phyloP scores from a whole-genome alignment of 2,113 vertebrate genomes.

The Perca flavescens region DNA sequence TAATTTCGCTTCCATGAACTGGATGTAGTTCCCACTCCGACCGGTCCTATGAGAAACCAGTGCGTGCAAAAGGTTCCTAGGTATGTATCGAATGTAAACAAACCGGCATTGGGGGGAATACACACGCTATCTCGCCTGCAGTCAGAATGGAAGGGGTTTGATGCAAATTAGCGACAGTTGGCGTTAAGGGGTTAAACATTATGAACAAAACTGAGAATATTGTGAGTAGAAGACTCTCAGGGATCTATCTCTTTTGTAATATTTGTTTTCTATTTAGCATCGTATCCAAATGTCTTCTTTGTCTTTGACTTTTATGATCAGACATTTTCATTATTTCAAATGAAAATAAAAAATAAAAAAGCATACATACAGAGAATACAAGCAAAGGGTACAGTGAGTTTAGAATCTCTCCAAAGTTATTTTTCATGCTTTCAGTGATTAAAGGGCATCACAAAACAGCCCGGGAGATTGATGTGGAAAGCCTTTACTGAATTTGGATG shows the following conservation, averaged over 20 bases:
- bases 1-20: no score
- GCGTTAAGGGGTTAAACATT: no score
- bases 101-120: no score
- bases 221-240: neutral
- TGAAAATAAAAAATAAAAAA: neutral
- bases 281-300: neutral
- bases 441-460: conserved; percentile 40
- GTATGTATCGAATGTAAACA: no score
- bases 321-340: neutral
- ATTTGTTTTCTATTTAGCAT: neutral
- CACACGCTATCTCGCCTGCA: no score
- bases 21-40: no score
- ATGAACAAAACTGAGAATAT: neutral
- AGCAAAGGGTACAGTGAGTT: neutral
- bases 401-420: neutral
- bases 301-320: neutral
- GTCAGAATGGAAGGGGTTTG: no score
- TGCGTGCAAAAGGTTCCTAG: no score
- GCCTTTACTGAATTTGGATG: conserved; percentile 32
- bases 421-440: conserved; percentile 27
- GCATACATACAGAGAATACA: no score
- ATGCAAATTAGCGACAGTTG: no score
- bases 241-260: neutral
- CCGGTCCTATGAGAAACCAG: no score
- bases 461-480: conserved; percentile 23